A percentile compares a stretch with the other conserved stretches of the same genome.
Evolutionary conservation across 2,888 invertebrate genomes (phyloP).

Genomic region (Tenthredo distinguenda): DNA sequence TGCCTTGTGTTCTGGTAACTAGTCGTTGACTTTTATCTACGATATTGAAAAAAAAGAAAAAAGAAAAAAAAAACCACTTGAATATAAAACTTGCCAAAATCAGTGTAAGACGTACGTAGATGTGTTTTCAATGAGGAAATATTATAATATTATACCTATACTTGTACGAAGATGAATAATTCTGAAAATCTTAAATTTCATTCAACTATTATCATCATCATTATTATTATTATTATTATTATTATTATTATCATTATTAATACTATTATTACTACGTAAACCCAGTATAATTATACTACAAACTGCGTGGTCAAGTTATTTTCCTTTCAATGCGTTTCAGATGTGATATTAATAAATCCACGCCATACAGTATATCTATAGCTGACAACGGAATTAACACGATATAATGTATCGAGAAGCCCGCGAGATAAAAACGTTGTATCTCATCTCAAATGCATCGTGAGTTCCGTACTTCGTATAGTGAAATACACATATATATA

Average conservation of each 20-base stretch:
- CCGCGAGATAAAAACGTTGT: neutral
- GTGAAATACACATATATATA: neutral
- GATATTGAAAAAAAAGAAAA: constrained; percentile 62
- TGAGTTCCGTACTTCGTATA: neutral
- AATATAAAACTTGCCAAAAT: constrained; percentile 32
- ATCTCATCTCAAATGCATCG: constrained; percentile 18
- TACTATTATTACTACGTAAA: neutral
- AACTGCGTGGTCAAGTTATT: constrained; percentile 12
- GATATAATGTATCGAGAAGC: neutral
- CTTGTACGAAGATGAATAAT: neutral
- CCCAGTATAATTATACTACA: neutral
- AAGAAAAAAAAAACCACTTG: neutral
- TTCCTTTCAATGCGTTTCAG: constrained; percentile 23
- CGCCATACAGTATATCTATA: neutral
- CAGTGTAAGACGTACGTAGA: constrained; percentile 32
- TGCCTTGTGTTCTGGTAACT: constrained; percentile 78
- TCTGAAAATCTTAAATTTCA: constrained; percentile 4
- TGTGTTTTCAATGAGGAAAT: constrained; percentile 30
- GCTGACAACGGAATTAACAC: neutral
- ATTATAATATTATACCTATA: neutral
- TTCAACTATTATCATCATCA: neutral
- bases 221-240: neutral
- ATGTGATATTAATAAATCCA: constrained; percentile 35
- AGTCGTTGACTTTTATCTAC: constrained; percentile 77
- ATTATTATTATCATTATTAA: neutral